phyloP scores from a whole-genome alignment of 2,113 vertebrate genomes.

The Phrynocephalus versicolor region DNA sequence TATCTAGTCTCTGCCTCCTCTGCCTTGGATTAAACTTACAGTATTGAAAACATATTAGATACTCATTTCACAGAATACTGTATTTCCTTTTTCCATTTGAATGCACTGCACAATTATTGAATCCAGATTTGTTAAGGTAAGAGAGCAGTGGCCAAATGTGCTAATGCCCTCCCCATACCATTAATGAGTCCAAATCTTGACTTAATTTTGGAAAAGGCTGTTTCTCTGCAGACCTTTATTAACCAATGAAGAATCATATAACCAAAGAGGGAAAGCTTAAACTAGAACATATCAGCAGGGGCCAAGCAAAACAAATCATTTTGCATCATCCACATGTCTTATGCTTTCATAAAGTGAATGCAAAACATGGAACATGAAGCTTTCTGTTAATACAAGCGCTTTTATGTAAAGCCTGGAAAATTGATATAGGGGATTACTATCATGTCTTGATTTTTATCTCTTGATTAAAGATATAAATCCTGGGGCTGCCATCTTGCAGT shows the following conservation, averaged over 20 bases:
- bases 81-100: constrained; percentile 22
- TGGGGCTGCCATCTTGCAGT: not conserved
- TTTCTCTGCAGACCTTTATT: not conserved
- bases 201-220: not conserved
- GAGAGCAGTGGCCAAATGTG: not conserved
- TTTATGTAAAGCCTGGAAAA: not conserved
- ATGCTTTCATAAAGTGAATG: not conserved
- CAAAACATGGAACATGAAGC: not conserved
- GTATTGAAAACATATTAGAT: constrained; percentile 24
- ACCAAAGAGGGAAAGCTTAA: not conserved
- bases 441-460: not conserved
- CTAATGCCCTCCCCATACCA: not conserved
- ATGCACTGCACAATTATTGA: not conserved
- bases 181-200: not conserved
- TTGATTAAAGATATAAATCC: not conserved
- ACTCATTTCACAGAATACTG: constrained; percentile 3
- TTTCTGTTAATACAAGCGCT: not conserved
- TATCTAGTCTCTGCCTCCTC: constrained; percentile 4
- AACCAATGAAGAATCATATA: constrained; percentile 3
- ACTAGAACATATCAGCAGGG: not conserved
- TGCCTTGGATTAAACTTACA: constrained; percentile 25
- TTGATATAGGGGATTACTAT: not conserved
- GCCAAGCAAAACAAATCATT: not conserved
- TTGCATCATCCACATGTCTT: not conserved
- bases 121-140: constrained; percentile 23